Base-by-base conservation (phyloP, 2,888 invertebrate genomes). In the Lepas anatifera region DNA sequence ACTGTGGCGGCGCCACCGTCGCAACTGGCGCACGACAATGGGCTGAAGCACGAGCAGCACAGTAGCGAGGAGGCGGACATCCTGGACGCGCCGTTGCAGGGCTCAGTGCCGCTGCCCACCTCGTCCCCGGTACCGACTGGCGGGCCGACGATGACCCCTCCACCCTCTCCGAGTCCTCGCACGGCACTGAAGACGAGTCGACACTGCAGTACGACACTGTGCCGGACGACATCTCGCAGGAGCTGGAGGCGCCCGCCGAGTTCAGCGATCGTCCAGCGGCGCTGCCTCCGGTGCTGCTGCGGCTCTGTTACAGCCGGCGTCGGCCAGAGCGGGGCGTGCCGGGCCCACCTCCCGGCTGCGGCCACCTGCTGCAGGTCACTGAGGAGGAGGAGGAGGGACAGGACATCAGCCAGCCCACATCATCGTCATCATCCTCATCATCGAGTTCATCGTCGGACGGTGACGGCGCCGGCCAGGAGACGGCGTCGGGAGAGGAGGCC, bases 281-380 rank as follows among this genome's bases (percentile, higher is more conserved):
- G 39, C 64, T 64, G 37, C 66, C 66, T 11, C 66, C 66, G 66
- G 39, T 27, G 25, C 39, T 39, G 41, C 7, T 35, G 35, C 58
- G 58, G 32, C 58, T 58, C 35, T 29, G 35, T 10, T 58, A 16
- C 35, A 35, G 58, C 35, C 58, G 58, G 1, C 58, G 58, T 2
- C 84, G 92, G 63, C 92, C 92, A 0, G 41, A 41, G 2, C 41
- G 41, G 10, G n/a, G n/a, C n/a, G 41, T 27, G 11, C 50, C 27
- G 27, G 27, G 25, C 11, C n/a, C 22, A 27, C 50, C 58, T 32
- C 58, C 58, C 29, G 22, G 29, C 58, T 22, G 58, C 35, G 58
- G 35, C 58, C 8, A 35, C 35, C 82, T 93, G 39, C 92, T 92
- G 0, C 84, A 92, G 73, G 93, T 93, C 77, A 92, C 92, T 0